A percentile compares a stretch with the other conserved stretches of the same genome.
phyloP scores from a whole-genome alignment of 2,888 invertebrate species.

The Gortyna flavago region DNA sequence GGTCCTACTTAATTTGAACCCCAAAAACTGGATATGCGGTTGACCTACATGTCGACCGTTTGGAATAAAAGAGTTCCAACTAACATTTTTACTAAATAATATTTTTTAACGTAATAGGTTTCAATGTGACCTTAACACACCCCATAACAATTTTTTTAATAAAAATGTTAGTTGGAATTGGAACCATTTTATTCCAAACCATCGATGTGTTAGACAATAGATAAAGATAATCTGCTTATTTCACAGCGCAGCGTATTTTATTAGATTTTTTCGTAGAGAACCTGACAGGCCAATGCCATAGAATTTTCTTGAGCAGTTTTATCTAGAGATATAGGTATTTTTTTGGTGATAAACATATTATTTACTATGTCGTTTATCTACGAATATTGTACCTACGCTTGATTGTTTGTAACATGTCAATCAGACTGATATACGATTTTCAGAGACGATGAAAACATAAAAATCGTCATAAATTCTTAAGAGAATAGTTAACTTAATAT shows the following conservation, averaged over 20 bases:
- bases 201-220: background rate
- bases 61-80: too few relatives aligned
- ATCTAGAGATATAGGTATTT: slow-evolving; percentile 21
- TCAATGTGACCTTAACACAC: too few relatives aligned
- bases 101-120: too few relatives aligned
- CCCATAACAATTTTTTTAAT: too few relatives aligned
- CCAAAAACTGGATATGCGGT: background rate
- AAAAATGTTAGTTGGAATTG: too few relatives aligned
- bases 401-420: slow-evolving; percentile 5
- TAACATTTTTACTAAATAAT: too few relatives aligned
- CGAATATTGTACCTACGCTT: background rate
- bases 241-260: background rate
- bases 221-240: background rate
- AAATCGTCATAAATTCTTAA: background rate
- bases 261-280: background rate
- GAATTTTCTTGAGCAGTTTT: slow-evolving; percentile 5
- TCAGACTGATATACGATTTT: slow-evolving; percentile 5
- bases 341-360: slow-evolving; percentile 6
- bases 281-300: background rate
- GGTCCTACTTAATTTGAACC: background rate
- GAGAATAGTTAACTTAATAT: background rate
- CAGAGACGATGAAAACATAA: background rate
- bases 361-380: slow-evolving; percentile 12
- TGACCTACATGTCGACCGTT: background rate
- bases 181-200: too few relatives aligned